Base-by-base conservation (phyloP, 2,888 invertebrate species). In the Biston stratarius region DNA sequence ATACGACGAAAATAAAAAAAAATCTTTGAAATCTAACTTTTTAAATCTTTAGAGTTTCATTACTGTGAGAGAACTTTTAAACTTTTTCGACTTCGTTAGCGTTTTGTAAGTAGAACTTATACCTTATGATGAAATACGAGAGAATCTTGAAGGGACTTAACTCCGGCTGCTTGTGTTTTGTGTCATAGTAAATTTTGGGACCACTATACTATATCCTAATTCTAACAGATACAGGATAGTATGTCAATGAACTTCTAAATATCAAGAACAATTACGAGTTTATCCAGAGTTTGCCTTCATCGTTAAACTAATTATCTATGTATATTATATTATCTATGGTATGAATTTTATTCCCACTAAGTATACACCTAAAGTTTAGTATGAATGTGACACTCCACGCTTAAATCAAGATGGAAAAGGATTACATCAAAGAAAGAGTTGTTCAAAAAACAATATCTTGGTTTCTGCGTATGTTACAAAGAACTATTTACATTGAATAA, bases 161-260 rank as follows among this genome's bases (percentile, higher is more conserved):
- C 73, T 78, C 78, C 60, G 83, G 82, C 86, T 83, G 86, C 84
- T 85, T 83, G 82, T 82, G 87, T 91, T 91, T 87, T 86, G 84
- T 87, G 92, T 93, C 91, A 91, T 92, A 91, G 85, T 91, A 90
- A 90, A 92, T 90, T 91, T 92, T 92, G 93, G 93, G 93, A 93
- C 93, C 93, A 93, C 85, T 89, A 84, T 83, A 84, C 85, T 48
- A 59, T 57, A 57, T 49, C 84, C 81, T 77, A 81, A 80, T 83
- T 81, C 81, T 72, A 79, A 79, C 79, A 75, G 77, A 76, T 77
- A 78, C 79, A 79, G 80, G 79, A 80, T 78, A 76, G 74, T 38
- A 40, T 40, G 14, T 49, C 74, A 74, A 82, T 80, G 77, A 83
- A 77, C 83, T 81, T 75, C 68, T 48, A 61, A 38, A 40, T 58